Evolutionary conservation across 1,140 invertebrate species (phyloP).

Genomic region (Asobara japonica): DNA sequence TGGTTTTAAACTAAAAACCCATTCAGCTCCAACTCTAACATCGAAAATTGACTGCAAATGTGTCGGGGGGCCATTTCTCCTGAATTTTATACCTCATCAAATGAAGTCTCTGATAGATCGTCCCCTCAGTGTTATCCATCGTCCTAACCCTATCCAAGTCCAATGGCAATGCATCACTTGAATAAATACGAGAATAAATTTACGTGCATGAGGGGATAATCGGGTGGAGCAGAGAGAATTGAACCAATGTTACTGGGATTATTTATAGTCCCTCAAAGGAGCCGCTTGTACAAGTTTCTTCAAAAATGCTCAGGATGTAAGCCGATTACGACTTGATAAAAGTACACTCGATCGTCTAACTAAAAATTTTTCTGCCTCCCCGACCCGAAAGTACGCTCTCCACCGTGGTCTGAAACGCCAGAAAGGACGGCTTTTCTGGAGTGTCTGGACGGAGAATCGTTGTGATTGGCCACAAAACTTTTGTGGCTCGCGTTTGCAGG

Average conservation of each 20-base stretch:
- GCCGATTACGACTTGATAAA: no score
- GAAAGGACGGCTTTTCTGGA: no score
- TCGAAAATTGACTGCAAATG: neutral
- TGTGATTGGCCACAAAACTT: no score
- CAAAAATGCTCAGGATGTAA: no score
- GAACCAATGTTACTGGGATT: neutral
- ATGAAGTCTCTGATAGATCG: neutral
- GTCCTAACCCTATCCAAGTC: neutral
- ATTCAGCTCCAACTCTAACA: neutral
- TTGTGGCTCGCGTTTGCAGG: no score
- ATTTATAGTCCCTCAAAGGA: neutral
- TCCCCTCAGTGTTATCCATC: neutral
- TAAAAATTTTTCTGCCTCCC: no score
- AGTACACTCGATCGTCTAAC: no score
- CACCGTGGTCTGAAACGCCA: no score
- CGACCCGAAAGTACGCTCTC: no score
- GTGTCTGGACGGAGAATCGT: no score
- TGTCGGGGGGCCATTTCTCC: neutral
- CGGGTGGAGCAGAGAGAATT: neutral
- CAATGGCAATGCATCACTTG: neutral
- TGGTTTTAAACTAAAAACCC: slow-evolving; percentile 15
- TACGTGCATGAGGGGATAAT: neutral
- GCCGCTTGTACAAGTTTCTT: no score
- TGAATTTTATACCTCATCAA: neutral
- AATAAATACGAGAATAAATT: neutral